These are phyloP conservation scores for Coluber constrictor DNA, from an alignment of 2,797 vertebrate genomes.

Conservation along the genomic window DNA sequence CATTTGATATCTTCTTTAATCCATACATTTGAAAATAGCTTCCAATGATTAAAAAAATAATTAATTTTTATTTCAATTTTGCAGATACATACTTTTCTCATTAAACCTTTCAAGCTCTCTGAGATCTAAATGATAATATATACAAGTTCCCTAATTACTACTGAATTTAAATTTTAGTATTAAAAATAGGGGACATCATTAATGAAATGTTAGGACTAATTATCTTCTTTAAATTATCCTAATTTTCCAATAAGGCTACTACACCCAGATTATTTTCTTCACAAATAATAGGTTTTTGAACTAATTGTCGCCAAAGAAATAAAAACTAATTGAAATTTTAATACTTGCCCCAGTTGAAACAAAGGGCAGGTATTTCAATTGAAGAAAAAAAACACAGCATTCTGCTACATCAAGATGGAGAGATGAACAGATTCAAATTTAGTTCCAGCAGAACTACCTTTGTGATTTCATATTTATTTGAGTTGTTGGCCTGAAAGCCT, in stretches of 20 bases:
- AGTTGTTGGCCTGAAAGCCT: not conserved
- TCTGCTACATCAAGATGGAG: not conserved
- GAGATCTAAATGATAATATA: not conserved
- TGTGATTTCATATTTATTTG: not conserved
- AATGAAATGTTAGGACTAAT: not conserved
- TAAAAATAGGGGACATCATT: not conserved
- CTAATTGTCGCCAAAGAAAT: not conserved
- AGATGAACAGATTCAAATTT: not conserved
- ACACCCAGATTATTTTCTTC: not conserved
- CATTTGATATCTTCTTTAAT: not conserved
- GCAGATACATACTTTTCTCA: not conserved
- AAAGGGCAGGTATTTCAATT: not conserved
- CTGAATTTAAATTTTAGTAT: not conserved
- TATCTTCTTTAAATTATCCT: not conserved
- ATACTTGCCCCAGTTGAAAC: not conserved
- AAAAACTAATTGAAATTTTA: not conserved
- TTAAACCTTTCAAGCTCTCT: not conserved
- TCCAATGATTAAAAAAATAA: not conserved
- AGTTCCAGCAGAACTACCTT: not conserved
- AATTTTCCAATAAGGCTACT: not conserved
- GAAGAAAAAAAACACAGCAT: not conserved
- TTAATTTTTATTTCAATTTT: not conserved
- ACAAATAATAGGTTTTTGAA: not conserved
- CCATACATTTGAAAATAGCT: not conserved
- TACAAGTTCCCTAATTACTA: not conserved